A percentile compares a stretch with the other conserved stretches of the same genome.
phyloP scores from a whole-genome alignment of 2,113 vertebrate species.

The Sorex araneus region DNA sequence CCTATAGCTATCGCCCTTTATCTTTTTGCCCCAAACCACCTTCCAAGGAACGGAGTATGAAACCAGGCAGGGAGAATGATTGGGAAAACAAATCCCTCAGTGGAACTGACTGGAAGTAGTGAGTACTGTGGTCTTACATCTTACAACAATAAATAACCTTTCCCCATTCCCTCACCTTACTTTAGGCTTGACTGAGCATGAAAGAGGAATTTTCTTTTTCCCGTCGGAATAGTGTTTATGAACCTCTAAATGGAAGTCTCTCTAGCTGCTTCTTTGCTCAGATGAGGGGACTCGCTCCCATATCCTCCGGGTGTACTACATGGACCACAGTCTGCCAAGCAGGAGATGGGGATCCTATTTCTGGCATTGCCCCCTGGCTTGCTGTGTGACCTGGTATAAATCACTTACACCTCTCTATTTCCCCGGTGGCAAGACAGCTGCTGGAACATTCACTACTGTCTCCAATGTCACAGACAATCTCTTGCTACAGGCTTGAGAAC shows the following conservation, averaged over 20 bases:
- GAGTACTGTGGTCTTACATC: conserved; percentile 23
- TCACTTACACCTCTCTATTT: conserved; percentile 49
- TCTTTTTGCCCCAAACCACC: not conserved
- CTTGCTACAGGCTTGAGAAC: conserved; percentile 62
- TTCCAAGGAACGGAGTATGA: not conserved
- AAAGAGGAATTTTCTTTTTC: conserved; percentile 61
- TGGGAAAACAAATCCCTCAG: conserved; percentile 24
- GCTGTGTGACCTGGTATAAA: conserved; percentile 57
- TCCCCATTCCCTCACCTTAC: conserved; percentile 17
- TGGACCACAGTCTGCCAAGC: not conserved
- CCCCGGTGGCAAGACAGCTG: conserved; percentile 34
- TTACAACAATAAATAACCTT: conserved; percentile 56
- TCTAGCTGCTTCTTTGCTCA: conserved; percentile 14
- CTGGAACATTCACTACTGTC: conserved; percentile 53
- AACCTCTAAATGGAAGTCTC: conserved; percentile 47
- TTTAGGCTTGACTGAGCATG: conserved; percentile 50
- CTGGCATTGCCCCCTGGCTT: conserved; percentile 55
- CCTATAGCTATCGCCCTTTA: conserved; percentile 1
- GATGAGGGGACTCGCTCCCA: not conserved
- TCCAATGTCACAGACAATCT: conserved; percentile 61
- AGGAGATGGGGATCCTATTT: conserved; percentile 34
- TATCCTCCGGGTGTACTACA: not conserved
- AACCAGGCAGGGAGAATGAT: not conserved
- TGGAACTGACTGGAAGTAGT: conserved; percentile 43
- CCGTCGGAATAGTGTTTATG: conserved; percentile 46